phyloP scores from a whole-genome alignment of 2,888 invertebrate genomes.

The Podotricha telesiphe region DNA sequence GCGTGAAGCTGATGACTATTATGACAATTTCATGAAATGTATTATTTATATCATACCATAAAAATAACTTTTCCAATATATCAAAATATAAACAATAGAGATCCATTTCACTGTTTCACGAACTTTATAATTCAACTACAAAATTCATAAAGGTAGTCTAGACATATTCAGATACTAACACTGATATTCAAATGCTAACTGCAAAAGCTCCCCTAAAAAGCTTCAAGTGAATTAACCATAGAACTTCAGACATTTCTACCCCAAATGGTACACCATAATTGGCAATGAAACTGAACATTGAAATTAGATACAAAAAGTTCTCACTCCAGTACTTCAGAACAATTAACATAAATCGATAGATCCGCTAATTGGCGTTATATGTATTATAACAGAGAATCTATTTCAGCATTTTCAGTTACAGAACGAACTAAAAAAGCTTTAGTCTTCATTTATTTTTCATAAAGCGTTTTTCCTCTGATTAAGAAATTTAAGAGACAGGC shows the following conservation, averaged over 20 bases:
- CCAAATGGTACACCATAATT: conserved; percentile 26
- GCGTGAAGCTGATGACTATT: no score
- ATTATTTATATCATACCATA: no score
- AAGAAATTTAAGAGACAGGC: neutral
- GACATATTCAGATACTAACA: conserved; percentile 10
- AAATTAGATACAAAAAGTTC: conserved; percentile 32
- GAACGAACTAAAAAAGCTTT: neutral
- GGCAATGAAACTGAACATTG: conserved; percentile 34
- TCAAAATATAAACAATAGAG: neutral
- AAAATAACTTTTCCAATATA: neutral
- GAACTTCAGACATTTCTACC: conserved; percentile 12
- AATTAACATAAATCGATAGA: conserved; percentile 42
- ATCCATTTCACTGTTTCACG: neutral
- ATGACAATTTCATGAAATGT: neutral
- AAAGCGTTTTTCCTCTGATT: neutral
- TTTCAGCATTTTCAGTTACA: conserved; percentile 34
- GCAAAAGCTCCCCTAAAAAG: conserved; percentile 7
- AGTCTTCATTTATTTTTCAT: neutral
- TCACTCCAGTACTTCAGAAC: conserved; percentile 25
- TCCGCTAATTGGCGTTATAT: conserved; percentile 45
- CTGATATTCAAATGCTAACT: neutral
- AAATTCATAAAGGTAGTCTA: neutral
- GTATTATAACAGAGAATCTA: conserved; percentile 37
- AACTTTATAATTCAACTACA: neutral
- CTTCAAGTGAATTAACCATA: conserved; percentile 13